A percentile compares a stretch with the other conserved stretches of the same genome.
phyloP scores from a whole-genome alignment of 2,113 vertebrate species.

The Scytalopus superciliaris region DNA sequence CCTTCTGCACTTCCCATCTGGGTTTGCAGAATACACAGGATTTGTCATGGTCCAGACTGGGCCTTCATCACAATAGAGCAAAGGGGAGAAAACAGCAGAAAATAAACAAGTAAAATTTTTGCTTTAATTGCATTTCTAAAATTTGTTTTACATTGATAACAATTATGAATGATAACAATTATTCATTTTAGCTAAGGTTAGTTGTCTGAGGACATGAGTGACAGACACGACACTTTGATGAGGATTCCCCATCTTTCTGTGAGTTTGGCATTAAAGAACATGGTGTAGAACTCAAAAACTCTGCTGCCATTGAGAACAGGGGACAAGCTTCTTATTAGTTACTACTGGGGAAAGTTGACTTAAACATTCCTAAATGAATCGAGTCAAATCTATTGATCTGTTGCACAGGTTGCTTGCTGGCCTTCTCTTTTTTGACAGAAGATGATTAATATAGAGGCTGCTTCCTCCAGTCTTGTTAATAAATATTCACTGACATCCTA shows the following conservation, averaged over 20 bases:
- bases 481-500: slow-evolving; percentile 34
- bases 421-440: slow-evolving; percentile 28
- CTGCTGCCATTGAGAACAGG: background rate
- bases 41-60: background rate
- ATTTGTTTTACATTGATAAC: background rate
- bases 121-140: background rate
- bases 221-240: background rate
- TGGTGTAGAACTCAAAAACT: background rate
- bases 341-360: slow-evolving; percentile 16
- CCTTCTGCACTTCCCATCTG: background rate
- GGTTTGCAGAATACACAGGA: background rate
- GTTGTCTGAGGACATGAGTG: background rate
- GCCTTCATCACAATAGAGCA: background rate
- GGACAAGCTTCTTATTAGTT: slow-evolving; percentile 10
- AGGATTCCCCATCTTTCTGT: background rate
- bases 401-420: slow-evolving; percentile 8
- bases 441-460: slow-evolving; percentile 31
- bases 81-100: background rate
- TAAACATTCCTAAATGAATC: slow-evolving; percentile 47
- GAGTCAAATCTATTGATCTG: slow-evolving; percentile 29
- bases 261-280: background rate
- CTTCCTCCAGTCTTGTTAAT: slow-evolving; percentile 34
- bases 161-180: background rate
- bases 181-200: background rate
- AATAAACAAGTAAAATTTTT: background rate